Base-by-base conservation (phyloP, 2,888 invertebrate species). In the Limulus polyphemus region DNA sequence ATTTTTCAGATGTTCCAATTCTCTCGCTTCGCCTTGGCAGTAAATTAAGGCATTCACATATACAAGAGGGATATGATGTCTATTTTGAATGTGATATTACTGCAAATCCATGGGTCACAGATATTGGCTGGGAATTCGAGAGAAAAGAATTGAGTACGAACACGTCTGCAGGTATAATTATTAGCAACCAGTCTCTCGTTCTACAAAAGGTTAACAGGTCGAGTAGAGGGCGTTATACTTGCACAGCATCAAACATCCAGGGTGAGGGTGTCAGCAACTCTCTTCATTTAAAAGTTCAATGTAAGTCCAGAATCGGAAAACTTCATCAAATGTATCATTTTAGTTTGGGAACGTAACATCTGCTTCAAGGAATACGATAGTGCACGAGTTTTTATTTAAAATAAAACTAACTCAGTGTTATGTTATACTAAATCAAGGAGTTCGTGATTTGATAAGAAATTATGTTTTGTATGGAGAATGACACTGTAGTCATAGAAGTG, bases 1-100 rank as follows among this genome's bases (percentile, higher is more conserved):
- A 16, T 48, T 58, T 57, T 77, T 46, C 82, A 91, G 91, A 90
- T 80, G 87, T 90, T 16, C 91, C 91, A 57, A 84, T 88, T 74
- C 88, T 91, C 67, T 83, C 85, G 62, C 77, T 91, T 71, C 82
- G 85, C 65, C 81, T 91, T 69, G 91, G 91, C 73, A 87, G 88
- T 73, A 90, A 90, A 63, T 81, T 91, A 70, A 86, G 86, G 72
- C 84, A 88, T 61, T 85, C 87, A 70, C 89, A 89, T 79, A 90
- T 91, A 79, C 90, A 90, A 77, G 91, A 91, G 78, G 90, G 90
- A 59, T 90, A 90, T 74, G 90, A 90, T 79, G 90, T 90, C 65
- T 90, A 90, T 80, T 90, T 91, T 78, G 91, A 91, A 80, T 91
- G 91, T 79, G 88, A 89, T 80, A 88, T 90, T 73, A 84, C 86